Evolutionary conservation across 2,888 invertebrate genomes (phyloP).

Genomic region (Lathronympha strigana): DNA sequence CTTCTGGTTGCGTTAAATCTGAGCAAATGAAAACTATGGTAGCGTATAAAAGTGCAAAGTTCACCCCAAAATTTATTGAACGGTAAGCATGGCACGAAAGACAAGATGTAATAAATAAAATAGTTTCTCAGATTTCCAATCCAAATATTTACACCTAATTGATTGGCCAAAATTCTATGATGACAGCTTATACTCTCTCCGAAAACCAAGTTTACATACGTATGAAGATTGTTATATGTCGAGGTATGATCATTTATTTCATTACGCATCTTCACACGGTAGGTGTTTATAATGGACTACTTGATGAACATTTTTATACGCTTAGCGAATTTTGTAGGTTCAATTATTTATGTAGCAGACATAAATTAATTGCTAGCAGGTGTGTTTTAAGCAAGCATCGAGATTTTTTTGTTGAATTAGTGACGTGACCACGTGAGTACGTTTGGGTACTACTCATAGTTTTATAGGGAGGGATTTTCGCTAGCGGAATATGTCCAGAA

Average conservation of each 20-base stretch:
- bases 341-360: neutral
- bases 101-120: constrained; percentile 45
- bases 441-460: too few species aligned
- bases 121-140: constrained; percentile 53
- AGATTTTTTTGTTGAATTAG: neutral
- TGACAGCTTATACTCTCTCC: constrained; percentile 67
- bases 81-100: constrained; percentile 2
- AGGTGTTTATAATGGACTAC: constrained; percentile 16
- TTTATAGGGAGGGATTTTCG: too few species aligned
- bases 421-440: neutral
- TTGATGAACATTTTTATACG: constrained; percentile 12
- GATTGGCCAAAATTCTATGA: constrained; percentile 66
- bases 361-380: constrained; percentile 9
- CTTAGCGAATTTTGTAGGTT: neutral
- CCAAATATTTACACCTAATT: constrained; percentile 56
- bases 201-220: constrained; percentile 31
- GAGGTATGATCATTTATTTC: constrained; percentile 33
- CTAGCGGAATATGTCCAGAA: too few species aligned
- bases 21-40: too few species aligned
- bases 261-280: constrained; percentile 25
- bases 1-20: too few species aligned
- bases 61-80: neutral
- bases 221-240: constrained; percentile 30
- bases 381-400: neutral
- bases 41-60: neutral